phyloP scores from a whole-genome alignment of 2,113 vertebrate genomes.

The Eidolon helvum region DNA sequence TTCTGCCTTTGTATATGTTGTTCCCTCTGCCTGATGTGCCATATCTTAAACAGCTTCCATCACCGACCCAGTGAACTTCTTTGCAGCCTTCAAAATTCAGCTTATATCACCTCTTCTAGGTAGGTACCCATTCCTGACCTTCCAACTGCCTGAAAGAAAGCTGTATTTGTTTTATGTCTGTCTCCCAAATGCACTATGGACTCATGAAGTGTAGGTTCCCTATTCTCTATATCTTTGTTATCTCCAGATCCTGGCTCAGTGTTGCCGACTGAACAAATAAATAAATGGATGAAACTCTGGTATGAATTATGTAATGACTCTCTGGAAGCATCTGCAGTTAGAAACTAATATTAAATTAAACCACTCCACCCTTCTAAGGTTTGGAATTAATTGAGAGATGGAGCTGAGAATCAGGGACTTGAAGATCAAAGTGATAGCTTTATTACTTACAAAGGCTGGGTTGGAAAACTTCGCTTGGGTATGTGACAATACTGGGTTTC shows the following conservation, averaged over 20 bases:
- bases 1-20: background rate
- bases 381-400: background rate
- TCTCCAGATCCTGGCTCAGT: background rate
- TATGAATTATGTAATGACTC: background rate
- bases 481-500: background rate
- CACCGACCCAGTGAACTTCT: background rate
- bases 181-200: background rate
- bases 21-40: background rate
- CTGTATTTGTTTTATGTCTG: background rate
- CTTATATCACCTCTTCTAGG: background rate
- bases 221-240: background rate
- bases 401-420: background rate
- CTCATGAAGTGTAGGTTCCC: background rate
- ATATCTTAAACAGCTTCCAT: background rate
- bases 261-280: background rate
- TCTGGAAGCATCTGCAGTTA: conserved; percentile 7
- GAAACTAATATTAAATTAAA: background rate
- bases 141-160: background rate
- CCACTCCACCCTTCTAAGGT: background rate
- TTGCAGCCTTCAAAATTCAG: background rate
- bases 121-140: background rate
- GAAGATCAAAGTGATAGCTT: background rate
- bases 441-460: background rate
- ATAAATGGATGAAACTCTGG: background rate
- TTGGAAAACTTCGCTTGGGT: background rate